Conservation (phyloP, 2,113 vertebrate species). For the Sminthopsis crassicaudata region DNA sequence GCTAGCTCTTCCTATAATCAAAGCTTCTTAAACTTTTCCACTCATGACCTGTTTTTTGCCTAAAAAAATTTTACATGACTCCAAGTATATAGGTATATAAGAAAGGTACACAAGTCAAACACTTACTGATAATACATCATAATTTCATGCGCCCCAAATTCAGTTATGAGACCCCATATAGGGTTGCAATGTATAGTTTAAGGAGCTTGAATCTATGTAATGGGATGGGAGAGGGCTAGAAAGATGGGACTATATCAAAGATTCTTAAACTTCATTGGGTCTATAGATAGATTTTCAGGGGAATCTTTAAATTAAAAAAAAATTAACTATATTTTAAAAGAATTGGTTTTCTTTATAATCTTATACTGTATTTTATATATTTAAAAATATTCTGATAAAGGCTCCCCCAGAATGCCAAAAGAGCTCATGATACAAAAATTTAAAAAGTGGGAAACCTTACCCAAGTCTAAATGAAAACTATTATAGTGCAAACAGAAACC, state of each 20-base stretch:
- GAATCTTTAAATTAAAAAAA: not conserved
- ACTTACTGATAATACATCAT: too few species aligned
- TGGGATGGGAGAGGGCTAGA: too few species aligned
- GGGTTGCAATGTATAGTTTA: too few species aligned
- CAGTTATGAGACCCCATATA: too few species aligned
- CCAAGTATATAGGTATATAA: too few species aligned
- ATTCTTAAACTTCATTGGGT: not conserved
- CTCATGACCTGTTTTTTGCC: too few species aligned
- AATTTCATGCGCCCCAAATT: too few species aligned
- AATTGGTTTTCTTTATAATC: not conserved
- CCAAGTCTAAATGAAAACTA: not conserved
- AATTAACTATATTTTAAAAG: not conserved
- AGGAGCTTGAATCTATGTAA: too few species aligned
- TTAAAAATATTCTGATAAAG: not conserved
- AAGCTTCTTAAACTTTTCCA: too few species aligned
- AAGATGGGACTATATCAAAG: not conserved
- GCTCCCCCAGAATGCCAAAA: not conserved
- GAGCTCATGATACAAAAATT: not conserved
- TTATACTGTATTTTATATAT: not conserved
- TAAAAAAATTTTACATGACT: too few species aligned
- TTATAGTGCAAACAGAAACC: not conserved
- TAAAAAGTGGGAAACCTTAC: not conserved
- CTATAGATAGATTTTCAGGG: not conserved
- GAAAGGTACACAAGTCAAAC: too few species aligned
- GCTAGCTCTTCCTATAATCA: not conserved